A percentile compares a stretch with the other conserved stretches of the same genome.
Evolutionary conservation across 1,140 invertebrate species (phyloP).

Genomic region (Lysiphlebus fabarum): DNA sequence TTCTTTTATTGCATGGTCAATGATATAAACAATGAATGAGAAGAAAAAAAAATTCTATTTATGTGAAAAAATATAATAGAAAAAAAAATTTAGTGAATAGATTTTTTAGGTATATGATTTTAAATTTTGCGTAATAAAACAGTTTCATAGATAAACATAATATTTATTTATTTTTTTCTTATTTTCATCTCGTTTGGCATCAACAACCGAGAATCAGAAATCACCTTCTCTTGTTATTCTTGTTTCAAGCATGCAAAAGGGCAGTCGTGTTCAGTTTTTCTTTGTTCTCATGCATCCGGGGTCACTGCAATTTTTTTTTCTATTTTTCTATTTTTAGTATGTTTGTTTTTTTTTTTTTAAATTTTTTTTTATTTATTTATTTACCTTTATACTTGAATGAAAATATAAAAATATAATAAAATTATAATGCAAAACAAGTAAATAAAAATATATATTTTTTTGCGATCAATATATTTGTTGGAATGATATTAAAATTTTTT

Average conservation of each 20-base stretch:
- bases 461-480: slow-evolving; percentile 6
- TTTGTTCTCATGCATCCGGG: slow-evolving; percentile 6
- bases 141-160: too few species aligned
- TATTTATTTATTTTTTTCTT: too few species aligned
- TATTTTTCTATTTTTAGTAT: slow-evolving; percentile 7
- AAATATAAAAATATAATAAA: not conserved
- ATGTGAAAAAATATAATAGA: not conserved
- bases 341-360: not conserved
- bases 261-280: slow-evolving; percentile 20
- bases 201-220: too few species aligned
- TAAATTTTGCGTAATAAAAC: too few species aligned
- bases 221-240: slow-evolving; percentile 2
- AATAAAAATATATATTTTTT: too few species aligned
- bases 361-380: not conserved
- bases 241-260: slow-evolving; percentile 14
- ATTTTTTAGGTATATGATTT: too few species aligned
- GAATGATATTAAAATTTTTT: slow-evolving; percentile 20
- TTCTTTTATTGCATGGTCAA: slow-evolving; percentile 6
- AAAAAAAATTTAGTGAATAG: not conserved
- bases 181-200: too few species aligned
- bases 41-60: slow-evolving; percentile 2
- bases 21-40: not conserved
- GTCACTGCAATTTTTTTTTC: slow-evolving; percentile 16
- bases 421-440: not conserved
- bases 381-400: slow-evolving; percentile 4